Evolutionary conservation across 2,888 invertebrate species (phyloP).

Genomic region (Acleris sparsana): DNA sequence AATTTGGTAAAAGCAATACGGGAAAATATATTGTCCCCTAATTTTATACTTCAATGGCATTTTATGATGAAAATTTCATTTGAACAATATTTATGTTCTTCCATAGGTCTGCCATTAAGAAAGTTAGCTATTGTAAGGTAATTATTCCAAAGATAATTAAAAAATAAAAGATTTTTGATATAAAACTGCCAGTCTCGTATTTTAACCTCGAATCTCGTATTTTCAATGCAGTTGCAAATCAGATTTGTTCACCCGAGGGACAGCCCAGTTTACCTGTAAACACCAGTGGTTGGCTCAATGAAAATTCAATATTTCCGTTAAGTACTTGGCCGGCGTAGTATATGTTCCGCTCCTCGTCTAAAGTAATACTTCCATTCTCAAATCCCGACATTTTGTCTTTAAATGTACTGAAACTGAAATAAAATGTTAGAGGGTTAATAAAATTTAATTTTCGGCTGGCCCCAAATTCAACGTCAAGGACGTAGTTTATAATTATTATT

Average conservation of each 20-base stretch:
- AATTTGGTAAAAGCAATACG: too few relatives aligned
- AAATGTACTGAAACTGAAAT: neutral
- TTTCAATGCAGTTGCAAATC: too few relatives aligned
- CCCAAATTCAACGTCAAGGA: constrained; percentile 7
- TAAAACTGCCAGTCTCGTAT: too few relatives aligned
- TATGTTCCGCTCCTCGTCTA: constrained; percentile 51
- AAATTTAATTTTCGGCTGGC: neutral
- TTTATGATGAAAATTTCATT: too few relatives aligned
- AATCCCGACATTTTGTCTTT: constrained; percentile 43
- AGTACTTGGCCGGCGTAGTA: constrained; percentile 66
- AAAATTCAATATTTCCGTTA: constrained; percentile 56
- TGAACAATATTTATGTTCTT: too few relatives aligned
- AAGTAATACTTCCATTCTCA: constrained; percentile 50
- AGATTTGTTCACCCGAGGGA: neutral
- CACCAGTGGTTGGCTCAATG: constrained; percentile 48
- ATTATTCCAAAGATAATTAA: too few relatives aligned
- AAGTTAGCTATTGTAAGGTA: too few relatives aligned
- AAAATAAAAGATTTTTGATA: too few relatives aligned
- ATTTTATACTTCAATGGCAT: too few relatives aligned
- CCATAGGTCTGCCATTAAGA: too few relatives aligned
- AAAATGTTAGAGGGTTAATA: neutral
- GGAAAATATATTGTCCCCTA: too few relatives aligned
- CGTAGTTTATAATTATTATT: neutral
- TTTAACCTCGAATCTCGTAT: too few relatives aligned
- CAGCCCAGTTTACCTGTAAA: constrained; percentile 50